These are phyloP conservation scores for Callyntrura sp. DNA, from an alignment of 2,888 invertebrate genomes.

Conservation along the genomic window DNA sequence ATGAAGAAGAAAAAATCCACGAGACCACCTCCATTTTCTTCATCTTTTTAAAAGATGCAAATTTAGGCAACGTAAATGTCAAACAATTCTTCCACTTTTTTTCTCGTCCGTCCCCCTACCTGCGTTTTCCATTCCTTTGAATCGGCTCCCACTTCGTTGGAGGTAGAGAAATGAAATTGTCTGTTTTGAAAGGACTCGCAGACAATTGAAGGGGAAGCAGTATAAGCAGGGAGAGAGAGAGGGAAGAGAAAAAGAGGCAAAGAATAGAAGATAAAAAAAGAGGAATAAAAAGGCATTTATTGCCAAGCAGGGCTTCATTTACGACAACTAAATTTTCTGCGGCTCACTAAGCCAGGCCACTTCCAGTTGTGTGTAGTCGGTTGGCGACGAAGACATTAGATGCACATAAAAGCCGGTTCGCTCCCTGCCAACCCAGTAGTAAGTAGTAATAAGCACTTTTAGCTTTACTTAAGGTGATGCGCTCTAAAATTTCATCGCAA, in stretches of 20 bases:
- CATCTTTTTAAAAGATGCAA: constrained; percentile 59
- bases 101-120: constrained; percentile 50
- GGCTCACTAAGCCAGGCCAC: constrained; percentile 62
- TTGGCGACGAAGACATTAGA: constrained; percentile 61
- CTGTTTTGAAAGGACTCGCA: constrained; percentile 43
- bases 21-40: constrained; percentile 64
- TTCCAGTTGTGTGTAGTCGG: constrained; percentile 40
- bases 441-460: constrained; percentile 58
- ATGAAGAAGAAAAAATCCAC: background rate
- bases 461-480: constrained; percentile 52
- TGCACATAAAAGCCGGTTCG: constrained; percentile 43
- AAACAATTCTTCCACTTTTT: constrained; percentile 60
- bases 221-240: background rate
- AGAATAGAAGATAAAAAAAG: constrained; percentile 6
- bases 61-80: constrained; percentile 66
- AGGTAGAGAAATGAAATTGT: constrained; percentile 63
- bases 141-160: constrained; percentile 68
- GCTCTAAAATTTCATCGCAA: constrained; percentile 58
- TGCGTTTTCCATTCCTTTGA: constrained; percentile 54
- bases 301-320: constrained; percentile 60
- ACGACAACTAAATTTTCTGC: constrained; percentile 65
- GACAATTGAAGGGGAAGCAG: constrained; percentile 38
- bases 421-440: constrained; percentile 3
- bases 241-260: background rate
- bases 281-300: constrained; percentile 67